Percentiles rank a stretch among this genome's conserved stretches.
Evolutionary conservation across 2,113 vertebrate species (phyloP).

Genomic region (Stigmatopora nigra): DNA sequence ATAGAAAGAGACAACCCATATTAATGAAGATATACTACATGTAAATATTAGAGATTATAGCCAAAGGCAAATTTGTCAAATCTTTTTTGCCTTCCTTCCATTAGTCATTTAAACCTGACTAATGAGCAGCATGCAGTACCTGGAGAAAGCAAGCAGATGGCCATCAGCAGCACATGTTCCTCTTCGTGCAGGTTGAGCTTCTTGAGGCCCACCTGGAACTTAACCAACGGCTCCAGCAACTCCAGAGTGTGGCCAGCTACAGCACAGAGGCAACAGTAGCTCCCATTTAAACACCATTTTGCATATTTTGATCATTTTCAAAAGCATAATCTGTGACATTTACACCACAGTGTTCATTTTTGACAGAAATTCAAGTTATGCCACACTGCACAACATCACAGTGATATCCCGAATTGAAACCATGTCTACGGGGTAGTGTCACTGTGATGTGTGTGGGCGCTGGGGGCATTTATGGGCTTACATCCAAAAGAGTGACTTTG

Average conservation of each 20-base stretch:
- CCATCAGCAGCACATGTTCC: conserved; percentile 96
- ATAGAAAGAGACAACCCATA: no score
- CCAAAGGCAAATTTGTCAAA: no score
- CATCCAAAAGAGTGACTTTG: neutral
- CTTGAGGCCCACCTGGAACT: conserved; percentile 95
- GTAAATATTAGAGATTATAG: no score
- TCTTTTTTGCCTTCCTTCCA: no score
- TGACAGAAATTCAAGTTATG: neutral
- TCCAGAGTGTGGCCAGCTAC: conserved; percentile 91
- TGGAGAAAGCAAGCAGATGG: conserved; percentile 95
- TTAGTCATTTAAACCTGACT: no score
- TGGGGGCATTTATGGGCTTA: neutral
- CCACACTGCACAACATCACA: no score
- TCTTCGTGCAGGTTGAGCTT: conserved; percentile 89
- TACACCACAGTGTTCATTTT: neutral
- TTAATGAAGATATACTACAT: no score
- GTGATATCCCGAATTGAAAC: neutral
- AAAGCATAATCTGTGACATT: neutral
- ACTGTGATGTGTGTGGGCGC: conserved; percentile 17
- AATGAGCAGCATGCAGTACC: conserved; percentile 64
- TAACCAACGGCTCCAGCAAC: conserved; percentile 88
- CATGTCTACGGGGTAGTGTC: conserved; percentile 14
- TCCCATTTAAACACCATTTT: neutral
- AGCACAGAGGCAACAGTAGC: conserved; percentile 4
- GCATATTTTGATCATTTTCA: neutral